A percentile compares a stretch with the other conserved stretches of the same genome.
These are phyloP conservation scores for Platichthys stellatus DNA, from an alignment of 2,113 vertebrate species.

Conservation along the genomic window DNA sequence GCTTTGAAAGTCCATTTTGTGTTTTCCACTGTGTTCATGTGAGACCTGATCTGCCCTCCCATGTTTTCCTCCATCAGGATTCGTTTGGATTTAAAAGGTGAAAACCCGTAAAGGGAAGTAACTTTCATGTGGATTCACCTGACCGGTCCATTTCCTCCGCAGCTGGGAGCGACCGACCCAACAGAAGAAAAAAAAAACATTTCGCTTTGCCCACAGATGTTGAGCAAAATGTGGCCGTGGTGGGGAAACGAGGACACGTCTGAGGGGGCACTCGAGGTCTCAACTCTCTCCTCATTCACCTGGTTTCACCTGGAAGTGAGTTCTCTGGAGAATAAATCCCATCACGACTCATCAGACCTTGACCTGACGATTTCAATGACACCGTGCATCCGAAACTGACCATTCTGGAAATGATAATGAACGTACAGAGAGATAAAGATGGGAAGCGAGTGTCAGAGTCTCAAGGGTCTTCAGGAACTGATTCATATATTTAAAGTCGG, in stretches of 20 bases:
- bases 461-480: neutral
- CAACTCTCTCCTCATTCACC: neutral
- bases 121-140: slow-evolving; percentile 66
- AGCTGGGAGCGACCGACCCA: slow-evolving; percentile 42
- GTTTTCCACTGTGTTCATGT: neutral
- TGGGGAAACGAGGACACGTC: slow-evolving; percentile 56
- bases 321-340: neutral
- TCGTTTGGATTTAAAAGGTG: slow-evolving; percentile 17
- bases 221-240: slow-evolving; percentile 15
- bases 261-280: slow-evolving; percentile 14
- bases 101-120: slow-evolving; percentile 33
- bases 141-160: slow-evolving; percentile 59
- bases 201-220: slow-evolving; percentile 47
- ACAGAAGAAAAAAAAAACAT: slow-evolving; percentile 6
- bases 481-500: too few relatives aligned
- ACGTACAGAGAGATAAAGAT: neutral
- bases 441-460: neutral
- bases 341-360: neutral
- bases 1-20: neutral
- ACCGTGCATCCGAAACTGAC: neutral
- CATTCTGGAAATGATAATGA: neutral
- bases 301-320: neutral
- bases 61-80: slow-evolving; percentile 6
- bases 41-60: neutral
- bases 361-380: neutral